Evolutionary conservation across 1,140 invertebrate species (phyloP).

Genomic region (Nylanderia fulva): DNA sequence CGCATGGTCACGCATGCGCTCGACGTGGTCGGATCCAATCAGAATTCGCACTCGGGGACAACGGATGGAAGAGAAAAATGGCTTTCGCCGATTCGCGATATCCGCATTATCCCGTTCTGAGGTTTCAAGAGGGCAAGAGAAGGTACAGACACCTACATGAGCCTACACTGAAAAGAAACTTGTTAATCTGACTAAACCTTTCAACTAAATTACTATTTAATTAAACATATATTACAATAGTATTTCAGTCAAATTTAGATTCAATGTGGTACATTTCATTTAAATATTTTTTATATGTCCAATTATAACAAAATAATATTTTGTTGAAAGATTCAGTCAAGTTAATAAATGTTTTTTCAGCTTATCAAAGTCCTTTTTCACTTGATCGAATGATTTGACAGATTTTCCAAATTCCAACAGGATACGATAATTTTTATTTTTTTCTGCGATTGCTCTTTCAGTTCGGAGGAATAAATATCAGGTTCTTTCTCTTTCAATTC

Average conservation of each 20-base stretch:
- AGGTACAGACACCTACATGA: neutral
- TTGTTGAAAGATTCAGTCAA: too few relatives aligned
- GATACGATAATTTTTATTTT: neutral
- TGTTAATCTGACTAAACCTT: too few relatives aligned
- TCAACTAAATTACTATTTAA: too few relatives aligned
- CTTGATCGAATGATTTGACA: constrained; percentile 4
- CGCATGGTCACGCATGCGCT: constrained; percentile 69
- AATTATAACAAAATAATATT: too few relatives aligned
- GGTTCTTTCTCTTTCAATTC: neutral
- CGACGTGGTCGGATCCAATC: constrained; percentile 54
- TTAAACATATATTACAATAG: too few relatives aligned
- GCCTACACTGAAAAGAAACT: too few relatives aligned
- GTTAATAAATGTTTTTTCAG: too few relatives aligned
- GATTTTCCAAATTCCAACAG: constrained; percentile 7
- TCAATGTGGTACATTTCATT: too few relatives aligned
- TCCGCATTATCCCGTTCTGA: neutral
- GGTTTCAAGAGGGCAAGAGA: neutral
- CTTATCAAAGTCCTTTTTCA: neutral
- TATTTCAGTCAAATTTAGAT: too few relatives aligned
- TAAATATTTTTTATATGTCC: too few relatives aligned
- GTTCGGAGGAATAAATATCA: neutral
- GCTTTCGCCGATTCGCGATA: constrained; percentile 60
- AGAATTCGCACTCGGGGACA: constrained; percentile 60
- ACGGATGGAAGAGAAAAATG: constrained; percentile 68
- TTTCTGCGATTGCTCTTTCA: neutral